A percentile compares a stretch with the other conserved stretches of the same genome.
Conservation (phyloP, 2,113 vertebrate species). For the Gadus chalcogrammus region DNA sequence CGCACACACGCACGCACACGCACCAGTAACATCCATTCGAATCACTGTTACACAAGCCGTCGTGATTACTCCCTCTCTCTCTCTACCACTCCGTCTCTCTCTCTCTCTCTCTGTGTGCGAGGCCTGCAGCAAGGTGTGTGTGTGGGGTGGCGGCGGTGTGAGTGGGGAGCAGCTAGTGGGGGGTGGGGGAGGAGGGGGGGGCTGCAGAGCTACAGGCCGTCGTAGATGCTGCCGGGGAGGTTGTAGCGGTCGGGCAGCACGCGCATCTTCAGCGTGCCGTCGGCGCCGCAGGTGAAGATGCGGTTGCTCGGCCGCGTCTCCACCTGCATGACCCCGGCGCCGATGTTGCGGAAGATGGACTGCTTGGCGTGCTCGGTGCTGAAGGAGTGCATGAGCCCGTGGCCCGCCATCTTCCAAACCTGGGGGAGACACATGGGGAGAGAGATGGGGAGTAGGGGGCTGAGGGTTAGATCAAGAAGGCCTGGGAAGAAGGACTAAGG, state of each 20-base stretch:
- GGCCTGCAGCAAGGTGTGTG: too few relatives aligned
- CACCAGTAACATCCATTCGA: conserved; percentile 34
- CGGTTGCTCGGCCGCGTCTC: conserved; percentile 86
- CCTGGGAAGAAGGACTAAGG: too few relatives aligned
- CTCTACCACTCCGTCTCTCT: conserved; percentile 24
- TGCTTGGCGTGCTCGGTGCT: conserved; percentile 95
- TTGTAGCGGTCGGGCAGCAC: conserved; percentile 91
- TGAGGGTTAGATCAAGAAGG: background rate
- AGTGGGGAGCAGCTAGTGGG: background rate
- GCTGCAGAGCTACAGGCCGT: conserved; percentile 76
- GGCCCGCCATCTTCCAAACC: conserved; percentile 92
- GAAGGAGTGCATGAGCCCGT: conserved; percentile 92
- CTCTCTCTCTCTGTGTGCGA: too few relatives aligned
- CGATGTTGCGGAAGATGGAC: conserved; percentile 97
- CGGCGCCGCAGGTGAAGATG: conserved; percentile 96
- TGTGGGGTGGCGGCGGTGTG: too few relatives aligned
- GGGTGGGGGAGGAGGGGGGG: conserved; percentile 22
- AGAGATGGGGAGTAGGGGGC: background rate
- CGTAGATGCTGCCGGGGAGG: conserved; percentile 83
- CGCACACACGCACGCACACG: too few relatives aligned
- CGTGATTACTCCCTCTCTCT: conserved; percentile 18
- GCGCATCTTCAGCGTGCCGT: conserved; percentile 95
- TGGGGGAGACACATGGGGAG: conserved; percentile 47
- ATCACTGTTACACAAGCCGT: conserved; percentile 42
- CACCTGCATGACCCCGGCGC: conserved; percentile 93